A percentile compares a stretch with the other conserved stretches of the same genome.
These are phyloP conservation scores for Pituophis catenifer DNA, from an alignment of 2,113 vertebrate species.

Conservation along the genomic window DNA sequence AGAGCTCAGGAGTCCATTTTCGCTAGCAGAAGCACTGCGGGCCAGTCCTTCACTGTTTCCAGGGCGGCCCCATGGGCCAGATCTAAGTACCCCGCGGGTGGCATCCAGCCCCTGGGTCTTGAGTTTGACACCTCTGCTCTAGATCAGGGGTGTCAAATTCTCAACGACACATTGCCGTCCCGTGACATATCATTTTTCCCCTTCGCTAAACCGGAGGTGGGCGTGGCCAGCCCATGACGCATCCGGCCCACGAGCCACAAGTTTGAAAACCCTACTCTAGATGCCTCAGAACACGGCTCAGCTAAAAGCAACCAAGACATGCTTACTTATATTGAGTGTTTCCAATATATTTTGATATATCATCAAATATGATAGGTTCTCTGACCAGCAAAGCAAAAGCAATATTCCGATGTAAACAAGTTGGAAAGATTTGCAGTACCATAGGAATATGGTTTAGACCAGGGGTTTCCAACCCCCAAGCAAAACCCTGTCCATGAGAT, in stretches of 20 bases:
- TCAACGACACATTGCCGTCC: rapidly evolving
- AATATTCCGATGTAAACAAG: not conserved
- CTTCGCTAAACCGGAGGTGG: too few species aligned
- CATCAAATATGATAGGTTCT: not conserved
- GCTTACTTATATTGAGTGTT: not conserved
- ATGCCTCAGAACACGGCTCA: not conserved
- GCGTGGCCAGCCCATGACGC: too few species aligned
- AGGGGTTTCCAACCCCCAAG: not conserved
- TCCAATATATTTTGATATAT: not conserved
- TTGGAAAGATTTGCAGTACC: not conserved
- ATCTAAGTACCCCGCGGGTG: too few species aligned
- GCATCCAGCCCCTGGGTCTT: too few species aligned
- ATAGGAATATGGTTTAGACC: not conserved
- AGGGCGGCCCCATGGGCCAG: too few species aligned
- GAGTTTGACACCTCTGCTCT: too few species aligned
- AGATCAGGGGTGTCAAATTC: too few species aligned
- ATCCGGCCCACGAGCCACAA: rapidly evolving
- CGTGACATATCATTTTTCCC: too few species aligned
- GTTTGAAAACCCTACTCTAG: too few species aligned
- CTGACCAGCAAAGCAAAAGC: not conserved
- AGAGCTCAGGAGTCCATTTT: too few species aligned
- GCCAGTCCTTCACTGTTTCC: too few species aligned
- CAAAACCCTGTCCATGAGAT: not conserved
- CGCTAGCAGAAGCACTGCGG: too few species aligned
- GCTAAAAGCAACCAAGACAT: not conserved